Conservation (phyloP, 1,140 invertebrate species). For the Eriosoma lanigerum region DNA sequence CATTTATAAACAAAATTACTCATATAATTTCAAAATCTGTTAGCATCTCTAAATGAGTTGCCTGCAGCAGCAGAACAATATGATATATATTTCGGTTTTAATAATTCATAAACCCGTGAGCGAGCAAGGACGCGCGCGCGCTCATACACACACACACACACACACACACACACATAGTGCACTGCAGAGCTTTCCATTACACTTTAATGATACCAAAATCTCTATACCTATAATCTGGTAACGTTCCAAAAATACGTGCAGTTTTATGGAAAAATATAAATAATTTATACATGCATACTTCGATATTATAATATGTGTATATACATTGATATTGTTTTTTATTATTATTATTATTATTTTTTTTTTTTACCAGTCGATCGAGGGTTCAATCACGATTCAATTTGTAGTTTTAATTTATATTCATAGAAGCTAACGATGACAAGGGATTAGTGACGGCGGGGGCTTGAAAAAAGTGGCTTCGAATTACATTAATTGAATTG, state of each 20-base stretch:
- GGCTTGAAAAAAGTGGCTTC: conserved; percentile 43
- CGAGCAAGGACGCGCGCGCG: neutral
- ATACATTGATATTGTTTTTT: conserved; percentile 8
- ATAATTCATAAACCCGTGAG: conserved; percentile 43
- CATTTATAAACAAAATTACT: conserved; percentile 51
- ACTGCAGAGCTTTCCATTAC: conserved; percentile 26
- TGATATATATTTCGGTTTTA: conserved; percentile 37
- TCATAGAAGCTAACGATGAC: conserved; percentile 51
- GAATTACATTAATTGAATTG: conserved; percentile 52
- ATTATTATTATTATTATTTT: neutral
- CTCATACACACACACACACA: neutral
- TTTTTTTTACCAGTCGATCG: conserved; percentile 42
- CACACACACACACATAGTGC: neutral
- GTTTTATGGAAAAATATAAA: conserved; percentile 49
- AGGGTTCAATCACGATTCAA: conserved; percentile 49
- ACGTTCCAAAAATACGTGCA: conserved; percentile 45
- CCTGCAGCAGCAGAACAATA: neutral
- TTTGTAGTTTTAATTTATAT: conserved; percentile 52
- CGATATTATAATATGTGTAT: conserved; percentile 12
- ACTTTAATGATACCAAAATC: conserved; percentile 49
- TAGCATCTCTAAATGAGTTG: conserved; percentile 48
- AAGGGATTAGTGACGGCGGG: conserved; percentile 36
- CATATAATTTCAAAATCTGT: conserved; percentile 51
- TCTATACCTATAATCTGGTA: conserved; percentile 42
- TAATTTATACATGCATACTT: conserved; percentile 24